phyloP scores from a whole-genome alignment of 2,888 invertebrate species.

The Pyrrhia umbra region DNA sequence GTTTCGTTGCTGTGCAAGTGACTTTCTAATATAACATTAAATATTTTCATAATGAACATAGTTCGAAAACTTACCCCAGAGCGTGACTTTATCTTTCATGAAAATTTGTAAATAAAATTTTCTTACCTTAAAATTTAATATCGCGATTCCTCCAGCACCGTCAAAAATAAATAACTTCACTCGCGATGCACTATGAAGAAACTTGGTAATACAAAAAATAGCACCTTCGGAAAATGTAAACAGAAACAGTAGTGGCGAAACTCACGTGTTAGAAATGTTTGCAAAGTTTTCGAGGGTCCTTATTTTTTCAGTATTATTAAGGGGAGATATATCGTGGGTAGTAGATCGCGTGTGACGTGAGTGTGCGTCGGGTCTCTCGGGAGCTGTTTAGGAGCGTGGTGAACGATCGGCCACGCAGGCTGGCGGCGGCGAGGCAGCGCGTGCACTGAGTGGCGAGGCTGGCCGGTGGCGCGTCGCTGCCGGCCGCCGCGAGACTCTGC shows the following conservation, averaged over 20 bases:
- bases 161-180: slow-evolving; percentile 83
- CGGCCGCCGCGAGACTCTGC: slow-evolving; percentile 78
- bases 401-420: slow-evolving; percentile 76
- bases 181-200: slow-evolving; percentile 79
- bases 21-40: slow-evolving; percentile 87
- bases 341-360: slow-evolving; percentile 55
- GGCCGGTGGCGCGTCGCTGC: slow-evolving; percentile 75
- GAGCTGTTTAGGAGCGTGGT: slow-evolving; percentile 66
- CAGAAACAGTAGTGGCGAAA: slow-evolving; percentile 66
- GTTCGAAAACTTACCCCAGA: slow-evolving; percentile 31
- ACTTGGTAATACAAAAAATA: slow-evolving; percentile 71
- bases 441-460: slow-evolving; percentile 83
- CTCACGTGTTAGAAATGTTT: slow-evolving; percentile 69
- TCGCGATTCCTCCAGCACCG: slow-evolving; percentile 76
- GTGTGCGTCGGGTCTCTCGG: slow-evolving; percentile 67
- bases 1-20: slow-evolving; percentile 84
- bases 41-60: slow-evolving; percentile 65
- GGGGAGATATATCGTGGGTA: slow-evolving; percentile 53
- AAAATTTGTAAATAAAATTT: slow-evolving; percentile 50
- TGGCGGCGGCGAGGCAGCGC: slow-evolving; percentile 85
- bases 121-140: slow-evolving; percentile 82
- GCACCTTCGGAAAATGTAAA: slow-evolving; percentile 73
- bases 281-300: slow-evolving; percentile 58
- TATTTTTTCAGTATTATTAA: slow-evolving; percentile 55
- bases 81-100: slow-evolving; percentile 23